Base-by-base conservation (phyloP, 2,797 vertebrate genomes). In the Sciurus carolinensis region DNA sequence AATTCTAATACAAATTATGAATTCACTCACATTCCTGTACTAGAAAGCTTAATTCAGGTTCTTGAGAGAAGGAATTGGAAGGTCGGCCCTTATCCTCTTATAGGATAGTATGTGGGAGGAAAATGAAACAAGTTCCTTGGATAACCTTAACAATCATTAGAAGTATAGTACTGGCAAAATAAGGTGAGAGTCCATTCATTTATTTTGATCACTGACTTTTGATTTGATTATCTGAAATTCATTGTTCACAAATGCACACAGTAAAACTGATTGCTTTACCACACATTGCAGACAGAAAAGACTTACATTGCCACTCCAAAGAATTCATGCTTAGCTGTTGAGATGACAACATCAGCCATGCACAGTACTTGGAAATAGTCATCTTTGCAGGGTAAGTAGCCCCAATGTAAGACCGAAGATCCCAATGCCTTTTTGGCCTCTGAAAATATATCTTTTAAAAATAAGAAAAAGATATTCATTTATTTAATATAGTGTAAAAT, bases 291-390 rank as follows among this genome's bases (percentile, higher is more conserved):
- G 97, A 98, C 36, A 96, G 97, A 96, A 97, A 97, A 81, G 97
- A 99, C 99, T 99, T 98, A 99, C 99, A 99, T 99, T 90, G 99
- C 99, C 86, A 99, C 99, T 12, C 99, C 99, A 94, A 99, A 99
- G 99, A 99, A 99, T 98, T 99, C 99, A 14, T 99, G 99, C 95
- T 98, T 99, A 98, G 99, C 99, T 59, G 99, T 99, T 75, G 99
- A 99, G 98, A 99, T 93, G 95, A 99, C 99, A 96, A 99, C 99
- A 96, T 99, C 99, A 9, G 99, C 99, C 96, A 98, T 92, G 98
- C 99, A 99, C 95, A 99, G 98, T 15, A 98, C 99, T 96, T 69
- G 98, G 98, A 99, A 98, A 98, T 99, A 99, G 82, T 99, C 98
- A 28, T 99, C 99, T 98, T 98, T 99, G 97, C 98, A 99, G 98